Percentiles rank a stretch among this genome's conserved stretches.
Evolutionary conservation across 2,797 vertebrate genomes (phyloP).

Genomic region (Perodicticus potto): DNA sequence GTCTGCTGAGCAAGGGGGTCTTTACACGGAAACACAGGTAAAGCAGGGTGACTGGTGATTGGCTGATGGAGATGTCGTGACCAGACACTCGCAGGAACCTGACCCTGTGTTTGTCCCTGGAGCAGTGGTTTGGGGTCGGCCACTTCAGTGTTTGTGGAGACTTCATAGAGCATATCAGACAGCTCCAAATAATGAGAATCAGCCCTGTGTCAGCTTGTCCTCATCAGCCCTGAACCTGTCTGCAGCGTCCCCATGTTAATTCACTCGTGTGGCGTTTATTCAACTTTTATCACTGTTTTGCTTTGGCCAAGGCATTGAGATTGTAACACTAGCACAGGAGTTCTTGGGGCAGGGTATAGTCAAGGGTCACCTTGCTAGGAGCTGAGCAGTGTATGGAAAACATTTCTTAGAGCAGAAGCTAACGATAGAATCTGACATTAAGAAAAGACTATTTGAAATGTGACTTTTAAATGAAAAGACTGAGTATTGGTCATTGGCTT

Average conservation of each 20-base stretch:
- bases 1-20: not conserved
- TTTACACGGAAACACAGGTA: not conserved
- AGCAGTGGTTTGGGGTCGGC: not conserved
- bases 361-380: not conserved
- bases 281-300: not conserved
- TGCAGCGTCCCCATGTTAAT: fast-evolving
- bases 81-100: not conserved
- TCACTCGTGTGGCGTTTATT: not conserved
- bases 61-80: not conserved
- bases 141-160: not conserved
- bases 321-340: not conserved
- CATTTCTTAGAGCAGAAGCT: not conserved
- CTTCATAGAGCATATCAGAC: not conserved
- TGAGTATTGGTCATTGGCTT: not conserved
- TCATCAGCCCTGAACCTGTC: not conserved
- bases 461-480: not conserved
- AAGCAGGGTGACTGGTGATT: not conserved
- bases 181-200: not conserved
- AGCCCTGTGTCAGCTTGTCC: no score
- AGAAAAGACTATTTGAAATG: not conserved
- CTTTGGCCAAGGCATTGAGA: not conserved
- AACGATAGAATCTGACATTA: not conserved
- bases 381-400: not conserved
- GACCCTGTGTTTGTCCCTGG: not conserved
- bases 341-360: not conserved